Conservation (phyloP, 53 echinoderm and acorn worm genomes). For the Mesocentrotus franciscanus region DNA sequence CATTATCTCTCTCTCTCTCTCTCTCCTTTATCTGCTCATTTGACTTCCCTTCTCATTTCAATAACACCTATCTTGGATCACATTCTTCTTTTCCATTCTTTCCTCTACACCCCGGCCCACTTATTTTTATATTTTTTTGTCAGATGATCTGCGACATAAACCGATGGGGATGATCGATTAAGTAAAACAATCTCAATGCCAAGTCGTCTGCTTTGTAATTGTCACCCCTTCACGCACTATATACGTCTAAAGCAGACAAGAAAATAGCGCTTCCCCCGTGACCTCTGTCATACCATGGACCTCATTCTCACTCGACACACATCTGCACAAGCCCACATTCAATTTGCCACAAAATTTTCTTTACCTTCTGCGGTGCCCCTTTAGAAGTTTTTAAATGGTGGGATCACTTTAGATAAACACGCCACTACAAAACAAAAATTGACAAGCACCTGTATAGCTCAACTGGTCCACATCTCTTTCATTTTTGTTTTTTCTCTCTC, state of each 20-base stretch:
- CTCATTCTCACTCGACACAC: background rate
- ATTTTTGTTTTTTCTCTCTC: background rate
- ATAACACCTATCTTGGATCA: background rate
- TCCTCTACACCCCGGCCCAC: background rate
- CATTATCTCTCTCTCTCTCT: background rate
- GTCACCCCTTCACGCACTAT: slow-evolving; percentile 30
- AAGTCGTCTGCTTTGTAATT: background rate
- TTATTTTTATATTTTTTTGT: background rate
- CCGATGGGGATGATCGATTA: slow-evolving; percentile 41
- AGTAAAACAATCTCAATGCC: background rate
- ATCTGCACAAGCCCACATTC: background rate
- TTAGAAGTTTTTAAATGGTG: slow-evolving; percentile 31
- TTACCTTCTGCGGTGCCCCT: slow-evolving; percentile 51
- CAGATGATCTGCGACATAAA: background rate
- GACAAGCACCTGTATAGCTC: slow-evolving; percentile 41
- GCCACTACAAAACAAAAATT: slow-evolving; percentile 29
- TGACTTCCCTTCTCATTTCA: background rate
- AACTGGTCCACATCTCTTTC: slow-evolving; percentile 31
- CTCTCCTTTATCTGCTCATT: background rate
- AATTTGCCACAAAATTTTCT: background rate
- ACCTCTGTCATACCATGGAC: background rate
- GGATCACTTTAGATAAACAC: slow-evolving; percentile 46
- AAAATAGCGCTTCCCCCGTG: background rate
- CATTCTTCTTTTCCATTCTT: background rate
- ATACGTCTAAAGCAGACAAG: background rate